Evolutionary conservation across 2,888 invertebrate species (phyloP).

Genomic region (Drosophila engyochracea): DNA sequence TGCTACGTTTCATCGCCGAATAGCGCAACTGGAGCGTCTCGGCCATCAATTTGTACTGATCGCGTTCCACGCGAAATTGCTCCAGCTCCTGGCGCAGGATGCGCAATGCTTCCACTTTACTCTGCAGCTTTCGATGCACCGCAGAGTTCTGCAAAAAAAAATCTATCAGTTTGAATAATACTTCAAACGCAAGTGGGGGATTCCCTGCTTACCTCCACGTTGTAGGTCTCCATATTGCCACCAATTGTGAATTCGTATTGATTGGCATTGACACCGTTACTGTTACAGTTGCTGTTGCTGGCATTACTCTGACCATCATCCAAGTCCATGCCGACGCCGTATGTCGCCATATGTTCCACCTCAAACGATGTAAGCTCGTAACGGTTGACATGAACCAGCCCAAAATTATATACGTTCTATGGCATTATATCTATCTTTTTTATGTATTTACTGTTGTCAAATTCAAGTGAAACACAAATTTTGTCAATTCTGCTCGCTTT

Average conservation of each 20-base stretch:
- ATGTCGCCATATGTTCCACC: conserved; percentile 50
- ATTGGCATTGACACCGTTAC: conserved; percentile 51
- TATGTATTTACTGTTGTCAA: neutral
- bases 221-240: conserved; percentile 85
- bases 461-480: conserved; percentile 15
- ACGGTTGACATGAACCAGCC: conserved; percentile 52
- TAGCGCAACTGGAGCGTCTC: conserved; percentile 90
- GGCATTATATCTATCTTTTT: conserved; percentile 9
- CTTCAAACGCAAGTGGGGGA: fast-evolving
- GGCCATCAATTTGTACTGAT: conserved; percentile 92
- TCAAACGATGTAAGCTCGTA: conserved; percentile 5
- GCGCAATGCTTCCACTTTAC: conserved; percentile 93
- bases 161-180: neutral
- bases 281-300: conserved; percentile 31
- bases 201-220: conserved; percentile 83
- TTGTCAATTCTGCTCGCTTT: conserved; percentile 8
- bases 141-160: conserved; percentile 87
- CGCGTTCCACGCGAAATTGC: conserved; percentile 91
- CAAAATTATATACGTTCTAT: conserved; percentile 1
- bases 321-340: conserved; percentile 53
- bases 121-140: conserved; percentile 90
- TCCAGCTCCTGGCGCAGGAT: conserved; percentile 92
- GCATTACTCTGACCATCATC: conserved; percentile 57
- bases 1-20: conserved; percentile 85
- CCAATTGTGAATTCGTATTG: conserved; percentile 82